Conservation (phyloP, 2,797 vertebrate species). For the Peromyscus aztecus region DNA sequence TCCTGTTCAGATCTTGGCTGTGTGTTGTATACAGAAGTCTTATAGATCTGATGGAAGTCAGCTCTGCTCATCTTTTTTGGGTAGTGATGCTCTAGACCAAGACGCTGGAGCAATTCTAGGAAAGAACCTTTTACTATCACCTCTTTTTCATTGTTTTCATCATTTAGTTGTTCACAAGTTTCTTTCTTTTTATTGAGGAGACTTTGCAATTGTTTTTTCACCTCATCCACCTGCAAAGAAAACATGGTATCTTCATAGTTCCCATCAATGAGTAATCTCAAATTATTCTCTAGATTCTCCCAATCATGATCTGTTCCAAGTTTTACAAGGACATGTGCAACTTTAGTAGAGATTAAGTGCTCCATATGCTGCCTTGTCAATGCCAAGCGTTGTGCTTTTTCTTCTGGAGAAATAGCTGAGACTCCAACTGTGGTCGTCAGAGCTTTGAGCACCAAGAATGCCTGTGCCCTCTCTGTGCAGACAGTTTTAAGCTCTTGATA, state of each 20-base stretch:
- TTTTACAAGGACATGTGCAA: constrained; percentile 69
- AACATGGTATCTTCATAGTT: accelerated
- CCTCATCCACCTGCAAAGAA: accelerated
- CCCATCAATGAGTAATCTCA: constrained; percentile 69
- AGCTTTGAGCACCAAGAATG: constrained; percentile 74
- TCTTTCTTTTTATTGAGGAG: neutral
- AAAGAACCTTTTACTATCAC: constrained; percentile 71
- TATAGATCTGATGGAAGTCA: constrained; percentile 80
- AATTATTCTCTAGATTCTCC: constrained; percentile 71
- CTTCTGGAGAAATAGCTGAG: neutral
- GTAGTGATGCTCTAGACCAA: constrained; percentile 82
- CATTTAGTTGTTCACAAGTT: accelerated
- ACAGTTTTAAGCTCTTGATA: constrained; percentile 75
- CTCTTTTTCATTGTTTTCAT: neutral
- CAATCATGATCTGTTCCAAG: constrained; percentile 28
- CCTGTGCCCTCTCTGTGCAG: constrained; percentile 70
- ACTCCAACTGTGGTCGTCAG: constrained; percentile 49
- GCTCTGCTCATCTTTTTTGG: constrained; percentile 78
- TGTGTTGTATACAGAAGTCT: constrained; percentile 60
- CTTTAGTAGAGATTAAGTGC: constrained; percentile 11
- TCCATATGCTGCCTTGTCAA: constrained; percentile 68
- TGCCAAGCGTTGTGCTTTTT: constrained; percentile 73
- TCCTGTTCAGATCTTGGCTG: constrained; percentile 66
- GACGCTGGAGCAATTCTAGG: constrained; percentile 67
- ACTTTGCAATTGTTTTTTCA: constrained; percentile 61